These are phyloP conservation scores for Drosophila barbarae DNA, from an alignment of 2,888 invertebrate genomes.

Conservation along the genomic window DNA sequence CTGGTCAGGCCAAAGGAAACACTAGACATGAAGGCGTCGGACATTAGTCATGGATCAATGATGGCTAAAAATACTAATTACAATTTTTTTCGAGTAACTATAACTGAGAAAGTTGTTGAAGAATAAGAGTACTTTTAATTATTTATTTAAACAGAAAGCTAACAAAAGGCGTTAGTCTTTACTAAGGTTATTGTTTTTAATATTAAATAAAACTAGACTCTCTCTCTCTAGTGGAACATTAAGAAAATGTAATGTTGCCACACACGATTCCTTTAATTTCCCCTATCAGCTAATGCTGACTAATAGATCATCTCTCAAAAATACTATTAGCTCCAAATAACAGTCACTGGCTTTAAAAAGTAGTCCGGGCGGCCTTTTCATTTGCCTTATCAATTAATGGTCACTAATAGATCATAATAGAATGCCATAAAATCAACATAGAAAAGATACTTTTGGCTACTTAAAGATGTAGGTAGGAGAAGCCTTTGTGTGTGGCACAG, in stretches of 20 bases:
- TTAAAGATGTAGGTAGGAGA: slow-evolving; percentile 33
- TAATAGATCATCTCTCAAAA: slow-evolving; percentile 21
- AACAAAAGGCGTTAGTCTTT: too few species aligned
- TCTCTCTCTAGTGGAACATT: background rate
- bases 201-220: background rate
- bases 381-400: slow-evolving; percentile 61
- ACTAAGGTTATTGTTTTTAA: too few species aligned
- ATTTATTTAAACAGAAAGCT: background rate
- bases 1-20: background rate
- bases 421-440: slow-evolving; percentile 52
- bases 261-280: slow-evolving; percentile 3
- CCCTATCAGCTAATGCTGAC: slow-evolving; percentile 9
- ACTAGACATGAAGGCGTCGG: slow-evolving; percentile 58
- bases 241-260: background rate
- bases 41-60: slow-evolving; percentile 20
- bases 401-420: slow-evolving; percentile 64
- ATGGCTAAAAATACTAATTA: background rate
- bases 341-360: slow-evolving; percentile 14
- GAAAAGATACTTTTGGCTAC: slow-evolving; percentile 41
- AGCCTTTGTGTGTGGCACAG: slow-evolving; percentile 37
- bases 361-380: slow-evolving; percentile 21
- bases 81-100: background rate
- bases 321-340: background rate
- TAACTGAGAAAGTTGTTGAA: background rate
- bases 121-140: background rate